Percentiles rank a stretch among this genome's conserved stretches.
phyloP scores from a whole-genome alignment of 2,888 invertebrate genomes.

The Polyommatus icarus region DNA sequence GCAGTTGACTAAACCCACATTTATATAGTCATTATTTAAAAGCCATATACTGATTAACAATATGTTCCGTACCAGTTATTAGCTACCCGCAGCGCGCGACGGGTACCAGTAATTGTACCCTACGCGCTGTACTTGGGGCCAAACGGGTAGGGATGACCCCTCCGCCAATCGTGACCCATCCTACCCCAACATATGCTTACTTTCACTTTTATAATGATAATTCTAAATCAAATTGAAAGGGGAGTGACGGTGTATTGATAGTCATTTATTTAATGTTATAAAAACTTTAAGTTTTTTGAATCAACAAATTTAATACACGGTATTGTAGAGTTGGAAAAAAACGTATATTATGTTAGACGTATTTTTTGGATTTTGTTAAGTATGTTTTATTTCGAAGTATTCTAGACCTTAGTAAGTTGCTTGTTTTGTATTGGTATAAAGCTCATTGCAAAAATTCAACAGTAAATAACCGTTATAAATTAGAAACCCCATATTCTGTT shows the following conservation, averaged over 20 bases:
- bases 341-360: no score
- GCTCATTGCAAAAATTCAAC: neutral
- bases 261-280: slow-evolving; percentile 24
- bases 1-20: neutral
- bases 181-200: slow-evolving; percentile 70
- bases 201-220: slow-evolving; percentile 74
- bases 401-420: neutral
- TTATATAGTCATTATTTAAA: slow-evolving; percentile 10
- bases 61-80: slow-evolving; percentile 58
- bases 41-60: slow-evolving; percentile 45
- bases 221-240: slow-evolving; percentile 65
- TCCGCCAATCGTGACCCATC: slow-evolving; percentile 61
- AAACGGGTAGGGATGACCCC: slow-evolving; percentile 60
- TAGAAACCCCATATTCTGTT: no score
- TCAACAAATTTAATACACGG: neutral
- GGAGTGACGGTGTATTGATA: slow-evolving; percentile 46
- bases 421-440: no score
- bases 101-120: slow-evolving; percentile 46
- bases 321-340: neutral
- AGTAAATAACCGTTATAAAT: neutral
- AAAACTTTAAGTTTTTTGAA: neutral
- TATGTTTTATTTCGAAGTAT: neutral
- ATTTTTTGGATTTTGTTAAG: no score
- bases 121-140: slow-evolving; percentile 35
- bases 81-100: slow-evolving; percentile 62